Percentiles rank a stretch among this genome's conserved stretches.
These are phyloP conservation scores for Pyrrhia umbra DNA, from an alignment of 2,888 invertebrate genomes.

Conservation along the genomic window DNA sequence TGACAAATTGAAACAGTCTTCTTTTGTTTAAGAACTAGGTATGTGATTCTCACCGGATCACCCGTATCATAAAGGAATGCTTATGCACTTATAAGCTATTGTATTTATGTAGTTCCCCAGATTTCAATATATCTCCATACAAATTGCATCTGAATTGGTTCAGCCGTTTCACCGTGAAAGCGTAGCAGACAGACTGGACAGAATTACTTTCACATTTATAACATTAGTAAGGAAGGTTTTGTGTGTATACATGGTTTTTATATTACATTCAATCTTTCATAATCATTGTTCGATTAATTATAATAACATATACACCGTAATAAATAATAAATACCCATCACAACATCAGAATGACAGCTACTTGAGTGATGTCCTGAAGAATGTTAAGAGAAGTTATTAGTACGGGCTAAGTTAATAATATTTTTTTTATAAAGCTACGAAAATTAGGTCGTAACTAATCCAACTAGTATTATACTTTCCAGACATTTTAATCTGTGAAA, in stretches of 20 bases:
- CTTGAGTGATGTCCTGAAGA: conserved; percentile 30
- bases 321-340: conserved; percentile 32
- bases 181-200: too few relatives aligned
- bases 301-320: conserved; percentile 21
- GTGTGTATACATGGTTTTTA: too few relatives aligned
- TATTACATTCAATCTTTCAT: not conserved
- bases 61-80: too few relatives aligned
- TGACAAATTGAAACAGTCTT: not conserved
- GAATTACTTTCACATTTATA: too few relatives aligned
- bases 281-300: conserved; percentile 20
- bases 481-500: conserved; percentile 21
- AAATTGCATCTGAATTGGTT: too few relatives aligned
- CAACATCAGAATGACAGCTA: conserved; percentile 25
- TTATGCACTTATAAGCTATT: too few relatives aligned
- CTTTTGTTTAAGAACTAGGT: not conserved
- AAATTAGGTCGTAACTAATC: conserved; percentile 24
- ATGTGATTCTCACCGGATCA: too few relatives aligned
- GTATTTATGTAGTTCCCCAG: too few relatives aligned
- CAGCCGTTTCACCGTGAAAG: too few relatives aligned
- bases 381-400: conserved; percentile 28
- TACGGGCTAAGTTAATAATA: conserved; percentile 19
- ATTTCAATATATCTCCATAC: too few relatives aligned
- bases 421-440: conserved; percentile 35
- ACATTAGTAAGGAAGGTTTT: too few relatives aligned
- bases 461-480: conserved; percentile 26